Evolutionary conservation across 1,140 invertebrate species (phyloP).

Genomic region (Drosophila rufa): DNA sequence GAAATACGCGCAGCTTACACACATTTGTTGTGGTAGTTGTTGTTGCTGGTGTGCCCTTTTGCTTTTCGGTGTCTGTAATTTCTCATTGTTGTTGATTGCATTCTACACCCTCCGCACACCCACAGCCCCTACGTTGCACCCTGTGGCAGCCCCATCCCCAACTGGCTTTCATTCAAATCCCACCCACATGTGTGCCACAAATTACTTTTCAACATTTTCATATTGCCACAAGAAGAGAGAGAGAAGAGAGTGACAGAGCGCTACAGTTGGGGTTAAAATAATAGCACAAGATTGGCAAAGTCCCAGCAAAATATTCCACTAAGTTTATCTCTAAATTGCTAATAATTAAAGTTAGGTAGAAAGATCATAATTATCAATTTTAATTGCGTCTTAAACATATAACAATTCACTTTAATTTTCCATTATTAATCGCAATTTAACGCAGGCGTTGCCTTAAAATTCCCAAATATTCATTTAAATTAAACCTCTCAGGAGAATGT

Average conservation of each 20-base stretch:
- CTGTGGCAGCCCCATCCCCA: constrained; percentile 9
- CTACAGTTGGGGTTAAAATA: neutral
- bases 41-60: constrained; percentile 32
- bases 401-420: no score
- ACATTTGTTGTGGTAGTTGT: constrained; percentile 39
- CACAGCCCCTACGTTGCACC: neutral
- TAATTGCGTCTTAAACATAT: no score
- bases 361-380: no score
- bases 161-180: constrained; percentile 39
- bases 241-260: neutral
- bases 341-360: no score
- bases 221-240: constrained; percentile 17
- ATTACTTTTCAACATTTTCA: constrained; percentile 60
- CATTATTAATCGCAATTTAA: no score
- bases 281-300: neutral
- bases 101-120: constrained; percentile 39
- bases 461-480: no score
- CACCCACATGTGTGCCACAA: constrained; percentile 81
- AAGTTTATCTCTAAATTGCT: neutral
- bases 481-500: no score
- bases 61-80: constrained; percentile 60
- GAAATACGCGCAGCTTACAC: constrained; percentile 70
- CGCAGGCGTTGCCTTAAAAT: no score
- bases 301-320: neutral
- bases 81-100: constrained; percentile 80